Conservation (phyloP, 2,113 vertebrate genomes). For the Rhombomys opimus region DNA sequence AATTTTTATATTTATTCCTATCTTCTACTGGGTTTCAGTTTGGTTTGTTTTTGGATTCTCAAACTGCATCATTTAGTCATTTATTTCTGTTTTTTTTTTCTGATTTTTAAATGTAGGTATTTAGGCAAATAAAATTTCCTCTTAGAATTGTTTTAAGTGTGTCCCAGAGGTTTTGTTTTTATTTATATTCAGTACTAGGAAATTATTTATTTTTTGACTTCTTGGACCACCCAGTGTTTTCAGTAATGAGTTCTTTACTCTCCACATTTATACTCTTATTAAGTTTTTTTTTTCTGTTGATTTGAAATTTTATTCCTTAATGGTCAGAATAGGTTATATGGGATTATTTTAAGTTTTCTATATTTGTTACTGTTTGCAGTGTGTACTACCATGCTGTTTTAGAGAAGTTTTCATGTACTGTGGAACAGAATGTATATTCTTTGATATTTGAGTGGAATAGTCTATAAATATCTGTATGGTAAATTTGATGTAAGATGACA, state of each 20-base stretch:
- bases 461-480: neutral
- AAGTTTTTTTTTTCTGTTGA: neutral
- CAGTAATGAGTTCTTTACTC: neutral
- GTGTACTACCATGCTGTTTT: neutral
- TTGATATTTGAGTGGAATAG: neutral
- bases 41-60: neutral
- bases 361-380: neutral
- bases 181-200: neutral
- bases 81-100: neutral
- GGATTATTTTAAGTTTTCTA: neutral
- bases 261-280: neutral
- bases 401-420: neutral
- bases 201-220: neutral
- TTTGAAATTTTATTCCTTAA: neutral
- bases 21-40: neutral
- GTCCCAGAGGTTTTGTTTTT: neutral
- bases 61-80: neutral
- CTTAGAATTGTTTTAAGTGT: neutral
- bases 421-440: neutral
- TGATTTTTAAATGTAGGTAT: neutral
- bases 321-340: neutral
- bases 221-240: neutral
- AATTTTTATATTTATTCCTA: neutral
- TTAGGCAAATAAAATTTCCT: neutral
- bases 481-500: neutral